These are phyloP conservation scores for Eupithecia insigniata DNA, from an alignment of 2,888 invertebrate genomes.

Conservation along the genomic window DNA sequence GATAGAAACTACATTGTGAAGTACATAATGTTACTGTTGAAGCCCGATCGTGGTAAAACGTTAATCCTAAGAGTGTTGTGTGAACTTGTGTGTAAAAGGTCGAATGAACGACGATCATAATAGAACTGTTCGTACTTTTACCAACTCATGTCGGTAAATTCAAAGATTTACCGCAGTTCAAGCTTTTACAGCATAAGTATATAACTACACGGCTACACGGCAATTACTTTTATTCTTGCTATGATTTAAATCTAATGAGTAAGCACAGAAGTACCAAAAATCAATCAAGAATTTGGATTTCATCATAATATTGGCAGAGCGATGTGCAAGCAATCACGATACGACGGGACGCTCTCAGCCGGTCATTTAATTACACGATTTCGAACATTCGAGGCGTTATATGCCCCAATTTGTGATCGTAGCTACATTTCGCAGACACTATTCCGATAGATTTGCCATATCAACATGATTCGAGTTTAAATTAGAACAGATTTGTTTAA, in stretches of 20 bases:
- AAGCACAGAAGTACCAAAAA: neutral
- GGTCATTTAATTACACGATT: neutral
- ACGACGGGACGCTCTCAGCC: neutral
- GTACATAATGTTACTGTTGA: neutral
- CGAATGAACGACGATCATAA: neutral
- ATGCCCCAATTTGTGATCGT: neutral
- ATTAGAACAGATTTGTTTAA: neutral
- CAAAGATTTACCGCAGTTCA: neutral
- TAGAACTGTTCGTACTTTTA: neutral
- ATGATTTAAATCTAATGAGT: no score
- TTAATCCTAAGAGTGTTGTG: neutral
- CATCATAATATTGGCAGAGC: neutral
- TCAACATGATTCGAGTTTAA: neutral
- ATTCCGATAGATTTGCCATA: neutral
- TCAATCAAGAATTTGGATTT: neutral
- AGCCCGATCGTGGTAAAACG: neutral
- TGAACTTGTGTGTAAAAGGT: no score
- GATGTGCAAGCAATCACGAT: neutral
- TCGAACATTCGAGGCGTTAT: neutral
- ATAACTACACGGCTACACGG: no score
- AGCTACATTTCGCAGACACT: neutral
- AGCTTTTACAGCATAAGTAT: neutral
- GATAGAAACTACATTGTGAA: neutral
- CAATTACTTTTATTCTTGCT: no score
- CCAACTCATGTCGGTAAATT: neutral